Evolutionary conservation across 2,113 vertebrate genomes (phyloP).

Genomic region (Lophotis ruficrista): DNA sequence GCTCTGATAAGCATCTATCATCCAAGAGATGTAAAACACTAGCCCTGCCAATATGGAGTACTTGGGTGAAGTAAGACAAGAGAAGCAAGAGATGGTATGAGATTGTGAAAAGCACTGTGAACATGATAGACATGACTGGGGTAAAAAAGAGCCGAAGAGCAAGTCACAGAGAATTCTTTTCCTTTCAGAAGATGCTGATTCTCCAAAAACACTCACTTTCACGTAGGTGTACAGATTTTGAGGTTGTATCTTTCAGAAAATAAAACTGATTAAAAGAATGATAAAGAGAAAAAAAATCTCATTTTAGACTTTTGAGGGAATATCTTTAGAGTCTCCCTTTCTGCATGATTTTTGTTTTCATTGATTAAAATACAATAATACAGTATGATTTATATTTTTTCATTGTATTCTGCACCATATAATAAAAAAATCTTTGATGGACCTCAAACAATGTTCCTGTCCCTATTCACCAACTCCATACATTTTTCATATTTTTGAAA

Average conservation of each 20-base stretch:
- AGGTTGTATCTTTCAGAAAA: not conserved
- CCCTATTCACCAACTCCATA: not conserved
- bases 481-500: not conserved
- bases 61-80: not conserved
- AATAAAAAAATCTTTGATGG: not conserved
- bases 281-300: not conserved
- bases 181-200: not conserved
- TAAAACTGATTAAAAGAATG: not conserved
- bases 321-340: not conserved
- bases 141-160: not conserved
- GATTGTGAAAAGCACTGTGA: not conserved
- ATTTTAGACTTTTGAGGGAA: not conserved
- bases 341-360: not conserved
- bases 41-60: not conserved
- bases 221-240: not conserved
- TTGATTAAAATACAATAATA: not conserved
- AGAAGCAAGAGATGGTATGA: not conserved
- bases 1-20: not conserved
- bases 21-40: not conserved
- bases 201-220: not conserved
- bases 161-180: not conserved
- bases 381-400: not conserved
- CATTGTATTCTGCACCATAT: not conserved
- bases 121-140: not conserved
- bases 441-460: not conserved